These are phyloP conservation scores for Sminthurinus aureus DNA, from an alignment of 2,888 invertebrate genomes.

Conservation along the genomic window DNA sequence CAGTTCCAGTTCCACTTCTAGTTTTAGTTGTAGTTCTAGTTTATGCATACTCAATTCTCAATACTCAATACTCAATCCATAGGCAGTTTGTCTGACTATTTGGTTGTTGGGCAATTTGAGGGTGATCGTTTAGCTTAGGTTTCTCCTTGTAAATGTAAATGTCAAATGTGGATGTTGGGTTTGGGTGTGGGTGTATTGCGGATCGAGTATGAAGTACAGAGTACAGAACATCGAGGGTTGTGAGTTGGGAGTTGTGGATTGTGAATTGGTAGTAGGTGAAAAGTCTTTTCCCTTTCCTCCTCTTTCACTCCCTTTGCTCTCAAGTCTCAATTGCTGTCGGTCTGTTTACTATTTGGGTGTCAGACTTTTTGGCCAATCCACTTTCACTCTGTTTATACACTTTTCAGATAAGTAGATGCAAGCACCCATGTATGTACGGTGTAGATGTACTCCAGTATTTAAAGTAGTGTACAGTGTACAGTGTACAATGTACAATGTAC, in stretches of 20 bases:
- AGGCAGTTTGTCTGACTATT: background rate
- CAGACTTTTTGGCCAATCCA: background rate
- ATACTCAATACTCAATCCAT: no score
- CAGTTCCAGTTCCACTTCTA: background rate
- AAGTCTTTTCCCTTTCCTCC: background rate
- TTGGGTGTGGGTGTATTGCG: no score
- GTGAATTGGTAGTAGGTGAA: background rate
- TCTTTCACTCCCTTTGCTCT: background rate
- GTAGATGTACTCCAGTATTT: no score
- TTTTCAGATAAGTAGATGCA: background rate
- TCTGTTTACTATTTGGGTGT: slow-evolving; percentile 1
- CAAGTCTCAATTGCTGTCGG: background rate
- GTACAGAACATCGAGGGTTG: no score
- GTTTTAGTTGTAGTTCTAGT: background rate
- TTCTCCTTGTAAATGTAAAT: no score
- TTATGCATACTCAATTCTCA: background rate
- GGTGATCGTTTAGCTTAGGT: no score
- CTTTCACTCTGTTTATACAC: background rate
- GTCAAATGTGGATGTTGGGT: no score
- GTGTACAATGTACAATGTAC: no score
- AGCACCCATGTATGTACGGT: background rate
- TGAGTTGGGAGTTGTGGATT: background rate
- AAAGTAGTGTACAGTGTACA: no score
- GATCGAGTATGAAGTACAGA: no score
- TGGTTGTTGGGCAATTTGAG: no score